Percentiles rank a stretch among this genome's conserved stretches.
Evolutionary conservation across 2,797 vertebrate species (phyloP).

Genomic region (Aeoliscus strigatus): DNA sequence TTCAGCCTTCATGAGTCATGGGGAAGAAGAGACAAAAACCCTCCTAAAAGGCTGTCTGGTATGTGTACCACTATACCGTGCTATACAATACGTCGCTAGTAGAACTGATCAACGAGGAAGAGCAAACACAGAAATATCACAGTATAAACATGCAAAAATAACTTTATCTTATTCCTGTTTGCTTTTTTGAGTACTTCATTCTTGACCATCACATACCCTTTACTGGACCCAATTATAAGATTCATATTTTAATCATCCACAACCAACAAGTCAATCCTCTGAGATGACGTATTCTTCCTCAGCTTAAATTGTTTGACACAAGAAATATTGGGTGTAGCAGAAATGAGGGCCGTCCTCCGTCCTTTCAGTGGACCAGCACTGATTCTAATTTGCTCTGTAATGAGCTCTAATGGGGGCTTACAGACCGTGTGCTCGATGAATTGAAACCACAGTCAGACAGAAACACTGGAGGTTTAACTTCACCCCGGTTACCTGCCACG

Average conservation of each 20-base stretch:
- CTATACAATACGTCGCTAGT: conserved; percentile 6
- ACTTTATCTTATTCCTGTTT: conserved; percentile 1
- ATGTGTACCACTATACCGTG: conserved; percentile 24
- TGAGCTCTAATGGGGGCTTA: conserved; percentile 69
- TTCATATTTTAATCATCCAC: conserved; percentile 23
- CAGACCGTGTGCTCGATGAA: conserved; percentile 58
- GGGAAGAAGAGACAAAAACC: conserved; percentile 30
- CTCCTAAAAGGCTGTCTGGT: conserved; percentile 7
- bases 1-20: conserved; percentile 40
- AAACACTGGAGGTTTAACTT: conserved; percentile 49
- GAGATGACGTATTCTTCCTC: conserved; percentile 3
- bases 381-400: conserved; percentile 67
- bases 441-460: conserved; percentile 45
- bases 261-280: conserved; percentile 3
- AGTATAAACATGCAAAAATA: not conserved
- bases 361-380: conserved; percentile 46
- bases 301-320: conserved; percentile 24
- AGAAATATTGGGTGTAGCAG: conserved; percentile 20
- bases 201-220: too few species aligned
- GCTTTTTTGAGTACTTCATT: too few species aligned
- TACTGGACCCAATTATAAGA: too few species aligned
- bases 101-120: conserved; percentile 2
- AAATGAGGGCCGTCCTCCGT: conserved; percentile 31
- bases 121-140: conserved; percentile 21
- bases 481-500: conserved; percentile 27